These are phyloP conservation scores for Agrochola litura DNA, from an alignment of 2,888 invertebrate species.

Conservation along the genomic window DNA sequence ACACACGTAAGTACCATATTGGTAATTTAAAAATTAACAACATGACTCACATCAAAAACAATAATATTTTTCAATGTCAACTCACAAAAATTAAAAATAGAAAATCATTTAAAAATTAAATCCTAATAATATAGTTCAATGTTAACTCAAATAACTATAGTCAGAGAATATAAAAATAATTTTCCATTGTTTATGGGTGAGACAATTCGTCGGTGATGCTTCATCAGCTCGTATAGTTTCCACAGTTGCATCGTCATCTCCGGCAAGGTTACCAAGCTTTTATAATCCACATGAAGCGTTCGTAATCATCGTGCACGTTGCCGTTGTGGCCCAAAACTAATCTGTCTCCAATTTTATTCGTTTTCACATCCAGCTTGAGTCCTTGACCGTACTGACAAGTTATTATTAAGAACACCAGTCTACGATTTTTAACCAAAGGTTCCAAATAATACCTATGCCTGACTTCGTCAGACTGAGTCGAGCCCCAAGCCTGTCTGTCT, in stretches of 20 bases:
- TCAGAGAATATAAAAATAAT: background rate
- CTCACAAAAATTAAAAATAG: background rate
- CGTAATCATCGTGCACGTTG: background rate
- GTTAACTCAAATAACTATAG: background rate
- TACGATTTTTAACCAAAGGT: slow-evolving; percentile 59
- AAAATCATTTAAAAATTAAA: background rate
- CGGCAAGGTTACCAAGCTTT: slow-evolving; percentile 21
- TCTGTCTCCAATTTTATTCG: slow-evolving; percentile 48
- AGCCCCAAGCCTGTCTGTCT: slow-evolving; percentile 67
- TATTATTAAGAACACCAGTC: slow-evolving; percentile 66
- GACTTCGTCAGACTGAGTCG: slow-evolving; percentile 38
- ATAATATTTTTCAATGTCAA: background rate
- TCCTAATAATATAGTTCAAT: background rate
- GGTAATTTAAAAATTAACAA: background rate
- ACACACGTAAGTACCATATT: too few relatives aligned
- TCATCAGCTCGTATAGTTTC: background rate
- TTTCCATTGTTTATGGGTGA: background rate
- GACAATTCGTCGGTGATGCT: background rate
- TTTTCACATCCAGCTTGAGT: slow-evolving; percentile 56
- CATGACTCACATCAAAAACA: background rate
- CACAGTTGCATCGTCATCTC: background rate
- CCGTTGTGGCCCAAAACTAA: slow-evolving; percentile 60
- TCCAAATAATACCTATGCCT: slow-evolving; percentile 66
- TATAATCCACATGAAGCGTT: slow-evolving; percentile 41
- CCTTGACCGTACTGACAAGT: slow-evolving; percentile 64